Evolutionary conservation across 2,797 vertebrate species (phyloP).

Genomic region (Propithecus perrieri): DNA sequence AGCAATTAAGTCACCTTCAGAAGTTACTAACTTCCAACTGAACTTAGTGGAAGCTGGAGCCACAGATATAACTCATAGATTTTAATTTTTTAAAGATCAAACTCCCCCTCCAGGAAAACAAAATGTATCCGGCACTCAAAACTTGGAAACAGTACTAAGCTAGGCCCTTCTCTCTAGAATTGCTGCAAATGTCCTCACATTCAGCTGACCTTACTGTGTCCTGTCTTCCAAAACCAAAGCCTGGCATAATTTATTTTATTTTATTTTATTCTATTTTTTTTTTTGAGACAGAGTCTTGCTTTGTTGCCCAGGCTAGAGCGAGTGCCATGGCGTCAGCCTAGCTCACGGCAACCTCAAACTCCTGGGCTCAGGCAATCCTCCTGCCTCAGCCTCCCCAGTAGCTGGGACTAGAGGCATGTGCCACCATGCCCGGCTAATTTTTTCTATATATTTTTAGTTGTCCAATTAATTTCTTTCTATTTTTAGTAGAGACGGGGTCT

Average conservation of each 20-base stretch:
- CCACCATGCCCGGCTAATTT: no score
- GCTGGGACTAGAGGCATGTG: no score
- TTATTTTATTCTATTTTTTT: no score
- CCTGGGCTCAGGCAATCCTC: no score
- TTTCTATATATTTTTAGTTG: no score
- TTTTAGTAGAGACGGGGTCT: no score
- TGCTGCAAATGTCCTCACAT: not conserved
- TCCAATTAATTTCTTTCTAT: no score
- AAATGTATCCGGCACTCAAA: not conserved
- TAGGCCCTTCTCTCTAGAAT: not conserved
- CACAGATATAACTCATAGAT: not conserved
- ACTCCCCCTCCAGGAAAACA: not conserved
- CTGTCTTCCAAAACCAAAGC: conserved; percentile 51
- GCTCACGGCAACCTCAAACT: no score
- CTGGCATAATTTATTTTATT: conserved; percentile 38
- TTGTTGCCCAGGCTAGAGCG: no score
- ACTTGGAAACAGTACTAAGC: not conserved
- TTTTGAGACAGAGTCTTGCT: no score
- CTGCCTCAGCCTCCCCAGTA: no score
- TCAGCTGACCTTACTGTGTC: not conserved
- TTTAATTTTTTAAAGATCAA: conserved; percentile 30
- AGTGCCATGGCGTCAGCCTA: no score
- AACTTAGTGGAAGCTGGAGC: not conserved
- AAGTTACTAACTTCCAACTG: conserved; percentile 55
- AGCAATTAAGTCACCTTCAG: conserved; percentile 62